phyloP scores from a whole-genome alignment of 2,797 vertebrate genomes.

The Sphenodon punctatus region DNA sequence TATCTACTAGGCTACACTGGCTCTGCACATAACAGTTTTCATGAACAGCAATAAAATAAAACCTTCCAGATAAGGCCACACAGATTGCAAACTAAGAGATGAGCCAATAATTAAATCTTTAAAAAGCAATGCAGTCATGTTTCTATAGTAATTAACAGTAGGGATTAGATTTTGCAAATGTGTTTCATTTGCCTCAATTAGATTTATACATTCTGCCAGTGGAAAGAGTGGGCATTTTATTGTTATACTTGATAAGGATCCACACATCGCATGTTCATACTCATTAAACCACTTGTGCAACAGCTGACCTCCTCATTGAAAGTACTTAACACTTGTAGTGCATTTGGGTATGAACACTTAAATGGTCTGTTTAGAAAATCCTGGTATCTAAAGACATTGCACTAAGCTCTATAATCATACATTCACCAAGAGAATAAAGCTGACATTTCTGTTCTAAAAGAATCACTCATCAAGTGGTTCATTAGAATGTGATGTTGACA shows the following conservation, averaged over 20 bases:
- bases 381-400: not conserved
- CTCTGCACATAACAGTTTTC: too few species aligned
- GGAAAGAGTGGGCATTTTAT: not conserved
- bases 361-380: not conserved
- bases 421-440: not conserved
- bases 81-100: too few species aligned
- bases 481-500: not conserved
- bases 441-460: not conserved
- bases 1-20: too few species aligned
- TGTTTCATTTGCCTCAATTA: not conserved
- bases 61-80: too few species aligned
- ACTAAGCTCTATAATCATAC: not conserved
- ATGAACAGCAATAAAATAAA: too few species aligned
- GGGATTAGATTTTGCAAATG: too few species aligned
- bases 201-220: not conserved
- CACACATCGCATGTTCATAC: not conserved
- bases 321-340: not conserved
- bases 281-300: not conserved
- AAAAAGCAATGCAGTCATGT: too few species aligned
- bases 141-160: too few species aligned
- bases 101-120: too few species aligned
- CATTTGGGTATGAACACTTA: fast-evolving
- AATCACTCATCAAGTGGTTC: not conserved
- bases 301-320: not conserved
- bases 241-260: not conserved